These are phyloP conservation scores for Phragmatobia fuliginosa DNA, from an alignment of 2,888 invertebrate genomes.

Conservation along the genomic window DNA sequence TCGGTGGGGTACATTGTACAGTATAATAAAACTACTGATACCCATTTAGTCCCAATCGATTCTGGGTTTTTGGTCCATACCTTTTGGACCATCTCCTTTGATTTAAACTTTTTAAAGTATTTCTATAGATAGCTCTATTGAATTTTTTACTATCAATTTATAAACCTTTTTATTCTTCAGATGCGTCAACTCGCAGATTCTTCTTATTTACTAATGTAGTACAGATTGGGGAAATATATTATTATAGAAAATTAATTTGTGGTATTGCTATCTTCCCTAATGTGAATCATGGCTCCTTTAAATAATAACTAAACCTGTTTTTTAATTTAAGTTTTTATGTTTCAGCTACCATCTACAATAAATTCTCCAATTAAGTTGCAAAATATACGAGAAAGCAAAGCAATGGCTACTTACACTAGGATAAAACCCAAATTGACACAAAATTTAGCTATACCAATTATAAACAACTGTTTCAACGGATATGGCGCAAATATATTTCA, in stretches of 20 bases:
- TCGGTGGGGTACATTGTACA: no score
- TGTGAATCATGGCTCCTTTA: background rate
- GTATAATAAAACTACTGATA: no score
- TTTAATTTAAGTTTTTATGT: slow-evolving; percentile 20
- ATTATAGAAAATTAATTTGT: background rate
- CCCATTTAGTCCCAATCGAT: no score
- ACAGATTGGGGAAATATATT: background rate
- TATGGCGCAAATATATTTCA: slow-evolving; percentile 52
- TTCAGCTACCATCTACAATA: slow-evolving; percentile 55
- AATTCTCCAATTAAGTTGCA: slow-evolving; percentile 56
- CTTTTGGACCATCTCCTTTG: no score
- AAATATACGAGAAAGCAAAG: slow-evolving; percentile 55
- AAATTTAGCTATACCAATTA: slow-evolving; percentile 52
- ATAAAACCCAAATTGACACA: slow-evolving; percentile 51
- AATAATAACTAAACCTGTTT: background rate
- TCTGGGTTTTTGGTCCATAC: no score
- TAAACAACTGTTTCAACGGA: slow-evolving; percentile 64
- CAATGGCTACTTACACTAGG: slow-evolving; percentile 51
- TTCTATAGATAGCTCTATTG: background rate
- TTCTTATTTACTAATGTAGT: background rate
- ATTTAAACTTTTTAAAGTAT: no score
- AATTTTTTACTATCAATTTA: no score
- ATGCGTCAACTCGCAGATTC: background rate
- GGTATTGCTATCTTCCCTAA: no score
- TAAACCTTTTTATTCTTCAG: background rate